Evolutionary conservation across 2,797 vertebrate species (phyloP).

Genomic region (Falco concolor): DNA sequence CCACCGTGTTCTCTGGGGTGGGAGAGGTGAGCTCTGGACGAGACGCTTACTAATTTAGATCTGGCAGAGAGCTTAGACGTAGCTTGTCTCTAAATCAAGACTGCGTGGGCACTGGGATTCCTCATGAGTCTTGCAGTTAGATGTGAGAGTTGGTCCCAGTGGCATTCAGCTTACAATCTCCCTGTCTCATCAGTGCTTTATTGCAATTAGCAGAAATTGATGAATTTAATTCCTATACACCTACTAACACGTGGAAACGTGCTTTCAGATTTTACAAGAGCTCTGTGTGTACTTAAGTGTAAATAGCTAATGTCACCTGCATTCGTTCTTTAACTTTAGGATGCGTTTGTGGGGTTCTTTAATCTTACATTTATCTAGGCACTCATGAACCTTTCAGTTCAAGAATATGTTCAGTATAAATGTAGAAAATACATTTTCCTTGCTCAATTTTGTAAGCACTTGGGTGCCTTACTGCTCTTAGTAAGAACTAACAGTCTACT

Average conservation of each 20-base stretch:
- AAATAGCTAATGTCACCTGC: neutral
- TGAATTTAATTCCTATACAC: slow-evolving; percentile 5
- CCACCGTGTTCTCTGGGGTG: neutral
- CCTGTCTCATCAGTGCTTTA: neutral
- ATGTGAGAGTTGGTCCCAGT: neutral
- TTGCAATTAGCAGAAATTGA: slow-evolving; percentile 29
- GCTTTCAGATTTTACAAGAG: neutral
- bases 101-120: neutral
- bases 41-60: neutral
- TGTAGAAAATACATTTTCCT: neutral
- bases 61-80: neutral
- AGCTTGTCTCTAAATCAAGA: neutral
- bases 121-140: neutral
- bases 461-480: neutral
- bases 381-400: neutral
- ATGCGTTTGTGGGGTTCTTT: neutral
- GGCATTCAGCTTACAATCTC: neutral
- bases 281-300: neutral
- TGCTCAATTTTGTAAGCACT: neutral
- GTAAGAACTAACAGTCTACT: neutral
- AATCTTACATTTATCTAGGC: neutral
- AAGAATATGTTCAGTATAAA: neutral
- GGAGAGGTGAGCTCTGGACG: neutral
- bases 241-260: slow-evolving; percentile 13
- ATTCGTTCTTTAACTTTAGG: neutral